phyloP scores from a whole-genome alignment of 1,140 invertebrate genomes.

The Tetraneura akinire region DNA sequence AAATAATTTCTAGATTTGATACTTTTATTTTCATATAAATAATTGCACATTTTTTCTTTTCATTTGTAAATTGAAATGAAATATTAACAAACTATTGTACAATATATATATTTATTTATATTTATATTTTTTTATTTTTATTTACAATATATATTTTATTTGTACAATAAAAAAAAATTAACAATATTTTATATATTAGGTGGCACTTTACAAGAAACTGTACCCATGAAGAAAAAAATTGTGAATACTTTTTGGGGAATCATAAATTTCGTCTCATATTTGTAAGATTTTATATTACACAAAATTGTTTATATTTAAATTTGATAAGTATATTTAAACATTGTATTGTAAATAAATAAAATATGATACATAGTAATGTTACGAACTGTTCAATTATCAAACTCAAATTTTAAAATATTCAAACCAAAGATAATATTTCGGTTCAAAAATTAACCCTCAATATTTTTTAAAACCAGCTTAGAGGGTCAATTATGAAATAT shows the following conservation, averaged over 20 bases:
- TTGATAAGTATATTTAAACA: no score
- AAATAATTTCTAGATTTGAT: no score
- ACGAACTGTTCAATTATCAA: no score
- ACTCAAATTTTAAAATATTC: no score
- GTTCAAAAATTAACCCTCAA: no score
- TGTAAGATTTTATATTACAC: conserved; percentile 38
- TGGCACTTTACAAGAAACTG: conserved; percentile 25
- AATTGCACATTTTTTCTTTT: neutral
- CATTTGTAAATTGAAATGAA: neutral
- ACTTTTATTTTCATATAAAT: neutral
- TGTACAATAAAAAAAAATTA: no score
- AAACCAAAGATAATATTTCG: no score
- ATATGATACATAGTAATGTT: no score
- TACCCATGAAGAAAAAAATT: conserved; percentile 41
- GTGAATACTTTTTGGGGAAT: conserved; percentile 24
- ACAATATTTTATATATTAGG: conserved; percentile 35
- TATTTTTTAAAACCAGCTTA: no score
- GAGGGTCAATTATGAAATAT: no score
- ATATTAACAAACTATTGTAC: neutral
- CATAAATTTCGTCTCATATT: conserved; percentile 36
- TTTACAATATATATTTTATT: neutral
- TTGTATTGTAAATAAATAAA: no score
- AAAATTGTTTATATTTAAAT: no score
- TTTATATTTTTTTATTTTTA: neutral
- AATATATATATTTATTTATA: neutral